Base-by-base conservation (phyloP, 1,140 invertebrate genomes). In the Drosophila gunungcola region DNA sequence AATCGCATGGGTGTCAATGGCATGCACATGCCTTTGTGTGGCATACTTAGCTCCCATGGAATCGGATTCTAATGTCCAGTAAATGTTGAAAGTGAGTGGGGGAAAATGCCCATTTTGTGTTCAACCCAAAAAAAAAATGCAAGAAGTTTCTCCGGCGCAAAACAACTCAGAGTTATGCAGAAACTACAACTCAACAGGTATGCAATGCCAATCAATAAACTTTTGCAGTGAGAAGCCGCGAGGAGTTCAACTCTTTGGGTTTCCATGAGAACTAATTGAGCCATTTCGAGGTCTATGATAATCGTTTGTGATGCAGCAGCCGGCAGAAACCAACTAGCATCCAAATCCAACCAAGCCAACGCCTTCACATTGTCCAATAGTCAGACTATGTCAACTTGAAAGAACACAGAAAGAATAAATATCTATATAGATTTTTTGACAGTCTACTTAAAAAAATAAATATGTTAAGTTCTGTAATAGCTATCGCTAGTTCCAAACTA, bases 1-100 rank as follows among this genome's bases (percentile, higher is more conserved):
- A 80, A 79, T 86, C 70, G 82, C 83, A 86, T 79, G 82, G 78
- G 82, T 86, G 79, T 86, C 82, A 88, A 82, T 85, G 83, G 80
- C 80, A 75, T 52, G 67, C 38, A 75, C 80, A 75, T 52, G 67
- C 38, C 55, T 36, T 55, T 51, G 49, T 43, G 57, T 61, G 73
- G 75, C 75, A 58, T 38, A 69, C 46, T 60, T 77, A 39, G 61
- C 38, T 62, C 38, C 45, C 60, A 51, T 68, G 42, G 21, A 70
- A 36, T n/a, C 52, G 43, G 51, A 60, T 12, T 69, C 69, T 53
- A 62, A 55, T 62, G 38, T 41, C 65, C 67, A 55, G 39, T 51
- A 39, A 63, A 49, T 74, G 51, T 29, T 58, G 73, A 76, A 76
- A 73, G 41, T 46, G 62, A 82, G 58, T 82, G 29, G 32, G 39